Conservation (phyloP, 23 tunicate genomes). For the Diplosoma virens region DNA sequence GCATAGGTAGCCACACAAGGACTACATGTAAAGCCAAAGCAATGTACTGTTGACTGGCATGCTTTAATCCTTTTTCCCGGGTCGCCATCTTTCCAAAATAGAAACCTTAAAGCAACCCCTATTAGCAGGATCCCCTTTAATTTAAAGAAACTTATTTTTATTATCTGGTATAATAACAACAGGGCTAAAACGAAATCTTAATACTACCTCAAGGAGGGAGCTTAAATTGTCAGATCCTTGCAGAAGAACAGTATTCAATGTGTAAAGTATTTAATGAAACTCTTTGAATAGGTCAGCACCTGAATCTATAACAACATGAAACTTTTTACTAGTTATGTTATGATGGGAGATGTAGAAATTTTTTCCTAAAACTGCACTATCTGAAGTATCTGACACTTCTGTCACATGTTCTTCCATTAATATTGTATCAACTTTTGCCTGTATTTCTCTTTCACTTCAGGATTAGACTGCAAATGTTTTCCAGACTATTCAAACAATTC, state of each 20-base stretch:
- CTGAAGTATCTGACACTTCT: background rate
- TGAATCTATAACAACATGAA: background rate
- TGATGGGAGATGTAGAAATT: background rate
- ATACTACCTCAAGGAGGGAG: background rate
- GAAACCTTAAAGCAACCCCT: background rate
- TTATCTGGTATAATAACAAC: background rate
- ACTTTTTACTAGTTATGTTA: background rate
- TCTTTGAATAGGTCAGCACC: too few relatives aligned
- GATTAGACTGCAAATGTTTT: background rate
- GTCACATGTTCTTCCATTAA: background rate
- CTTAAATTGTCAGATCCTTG: background rate
- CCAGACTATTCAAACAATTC: background rate
- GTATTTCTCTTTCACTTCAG: background rate
- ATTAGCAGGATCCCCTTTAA: too few relatives aligned
- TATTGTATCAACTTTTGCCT: background rate
- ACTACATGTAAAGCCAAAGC: conserved; percentile 8
- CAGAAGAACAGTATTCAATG: background rate
- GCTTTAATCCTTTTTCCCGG: background rate
- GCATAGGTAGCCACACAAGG: conserved; percentile 5
- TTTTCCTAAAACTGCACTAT: background rate
- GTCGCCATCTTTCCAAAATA: conserved; percentile 7
- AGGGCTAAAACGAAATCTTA: background rate
- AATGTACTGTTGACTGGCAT: conserved; percentile 1
- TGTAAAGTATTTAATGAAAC: too few relatives aligned
- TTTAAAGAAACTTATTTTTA: too few relatives aligned